Percentiles rank a stretch among this genome's conserved stretches.
Conservation (phyloP, 2,113 vertebrate species). For the Hyaena hyaena region DNA sequence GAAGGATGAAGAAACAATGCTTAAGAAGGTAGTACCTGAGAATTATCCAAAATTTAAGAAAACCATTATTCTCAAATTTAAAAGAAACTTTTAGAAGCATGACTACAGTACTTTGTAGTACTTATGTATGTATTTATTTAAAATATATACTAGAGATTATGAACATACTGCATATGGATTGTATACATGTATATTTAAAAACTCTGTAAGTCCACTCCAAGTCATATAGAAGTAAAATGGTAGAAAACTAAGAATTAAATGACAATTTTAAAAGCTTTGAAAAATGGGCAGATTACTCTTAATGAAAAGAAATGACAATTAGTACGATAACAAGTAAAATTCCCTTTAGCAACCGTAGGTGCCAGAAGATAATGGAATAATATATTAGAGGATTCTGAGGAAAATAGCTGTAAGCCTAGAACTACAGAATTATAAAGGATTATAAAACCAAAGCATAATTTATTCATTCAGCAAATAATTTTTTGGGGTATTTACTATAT, state of each 20-base stretch:
- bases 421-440: not conserved
- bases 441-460: constrained; percentile 7
- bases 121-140: not conserved
- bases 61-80: not conserved
- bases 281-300: constrained; percentile 8
- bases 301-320: constrained; percentile 3
- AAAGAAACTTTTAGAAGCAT: not conserved
- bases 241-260: not conserved
- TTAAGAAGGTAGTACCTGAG: not conserved
- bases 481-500: not conserved
- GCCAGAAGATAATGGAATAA: not conserved
- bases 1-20: not conserved
- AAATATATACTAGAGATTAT: not conserved
- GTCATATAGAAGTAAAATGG: not conserved
- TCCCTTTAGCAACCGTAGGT: not conserved
- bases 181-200: not conserved
- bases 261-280: constrained; percentile 9
- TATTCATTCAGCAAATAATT: constrained; percentile 1
- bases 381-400: not conserved
- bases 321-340: constrained; percentile 6
- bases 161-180: not conserved
- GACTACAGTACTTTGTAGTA: not conserved
- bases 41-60: not conserved
- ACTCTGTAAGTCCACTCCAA: not conserved
- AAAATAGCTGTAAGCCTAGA: constrained; percentile 18